Conservation (phyloP, 2,888 invertebrate genomes). For the Lasioglossum figueresi region DNA sequence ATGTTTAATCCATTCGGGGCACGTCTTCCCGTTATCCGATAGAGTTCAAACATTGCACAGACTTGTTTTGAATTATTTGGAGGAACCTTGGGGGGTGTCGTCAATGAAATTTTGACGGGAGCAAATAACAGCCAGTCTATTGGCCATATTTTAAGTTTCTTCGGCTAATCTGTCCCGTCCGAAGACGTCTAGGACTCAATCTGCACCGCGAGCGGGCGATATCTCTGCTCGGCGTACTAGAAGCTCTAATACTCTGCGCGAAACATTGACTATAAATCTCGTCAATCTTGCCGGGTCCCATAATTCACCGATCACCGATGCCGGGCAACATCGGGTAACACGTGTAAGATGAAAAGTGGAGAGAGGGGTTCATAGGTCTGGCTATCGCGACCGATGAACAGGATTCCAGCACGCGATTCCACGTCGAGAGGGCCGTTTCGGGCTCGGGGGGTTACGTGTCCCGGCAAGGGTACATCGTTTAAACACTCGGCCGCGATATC, state of each 20-base stretch:
- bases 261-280: conserved; percentile 29
- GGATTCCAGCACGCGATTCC: conserved; percentile 56
- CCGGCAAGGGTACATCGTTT: conserved; percentile 31
- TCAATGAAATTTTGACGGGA: no score
- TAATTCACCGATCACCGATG: conserved; percentile 53
- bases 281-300: not conserved
- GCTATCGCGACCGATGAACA: conserved; percentile 43
- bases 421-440: conserved; percentile 41
- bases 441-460: conserved; percentile 24
- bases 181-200: not conserved
- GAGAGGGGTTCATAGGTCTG: conserved; percentile 46
- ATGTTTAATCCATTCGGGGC: no score
- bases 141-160: not conserved
- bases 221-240: not conserved
- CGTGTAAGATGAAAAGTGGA: conserved; percentile 52
- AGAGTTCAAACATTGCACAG: no score
- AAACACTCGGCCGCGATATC: conserved; percentile 31
- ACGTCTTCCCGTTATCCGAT: no score
- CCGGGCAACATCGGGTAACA: conserved; percentile 44
- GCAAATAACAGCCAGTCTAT: no score
- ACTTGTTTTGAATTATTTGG: no score
- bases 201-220: not conserved
- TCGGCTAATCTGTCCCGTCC: not conserved
- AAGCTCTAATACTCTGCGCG: not conserved
- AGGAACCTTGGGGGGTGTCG: no score